Evolutionary conservation across 2,113 vertebrate species (phyloP).

Genomic region (Aspidoscelis tigris): DNA sequence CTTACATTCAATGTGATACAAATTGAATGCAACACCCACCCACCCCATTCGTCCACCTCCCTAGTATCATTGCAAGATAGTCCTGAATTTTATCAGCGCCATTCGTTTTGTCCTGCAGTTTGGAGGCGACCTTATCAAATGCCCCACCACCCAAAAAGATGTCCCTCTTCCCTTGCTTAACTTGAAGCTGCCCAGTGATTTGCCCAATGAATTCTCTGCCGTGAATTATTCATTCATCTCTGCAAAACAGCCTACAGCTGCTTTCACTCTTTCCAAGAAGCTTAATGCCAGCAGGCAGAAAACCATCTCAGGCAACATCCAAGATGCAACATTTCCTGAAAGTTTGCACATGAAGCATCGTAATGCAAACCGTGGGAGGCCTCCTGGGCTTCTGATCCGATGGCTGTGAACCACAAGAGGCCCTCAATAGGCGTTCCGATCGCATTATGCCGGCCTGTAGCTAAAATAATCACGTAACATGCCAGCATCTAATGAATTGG

Average conservation of each 20-base stretch:
- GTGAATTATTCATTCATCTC: constrained; percentile 35
- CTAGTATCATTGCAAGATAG: too few species aligned
- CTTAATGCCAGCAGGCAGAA: constrained; percentile 15
- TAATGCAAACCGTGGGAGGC: constrained; percentile 8
- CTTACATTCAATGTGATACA: too few species aligned
- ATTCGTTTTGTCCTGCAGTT: too few species aligned
- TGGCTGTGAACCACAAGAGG: neutral
- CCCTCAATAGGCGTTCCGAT: neutral
- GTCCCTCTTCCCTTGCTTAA: neutral
- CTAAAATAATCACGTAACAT: neutral
- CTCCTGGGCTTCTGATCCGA: neutral
- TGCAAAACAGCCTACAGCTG: constrained; percentile 1
- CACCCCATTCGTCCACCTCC: too few species aligned
- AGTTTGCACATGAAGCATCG: constrained; percentile 2
- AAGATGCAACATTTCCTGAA: constrained; percentile 14
- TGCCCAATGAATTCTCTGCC: constrained; percentile 13
- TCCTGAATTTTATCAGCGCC: too few species aligned
- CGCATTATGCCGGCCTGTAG: neutral
- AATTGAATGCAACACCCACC: too few species aligned
- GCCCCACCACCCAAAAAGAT: too few species aligned
- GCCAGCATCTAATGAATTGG: neutral
- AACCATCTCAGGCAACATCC: neutral
- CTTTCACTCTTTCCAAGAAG: neutral
- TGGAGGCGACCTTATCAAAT: too few species aligned
- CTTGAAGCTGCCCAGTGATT: constrained; percentile 6